These are phyloP conservation scores for Pammene fasciana DNA, from an alignment of 2,888 invertebrate species.

Conservation along the genomic window DNA sequence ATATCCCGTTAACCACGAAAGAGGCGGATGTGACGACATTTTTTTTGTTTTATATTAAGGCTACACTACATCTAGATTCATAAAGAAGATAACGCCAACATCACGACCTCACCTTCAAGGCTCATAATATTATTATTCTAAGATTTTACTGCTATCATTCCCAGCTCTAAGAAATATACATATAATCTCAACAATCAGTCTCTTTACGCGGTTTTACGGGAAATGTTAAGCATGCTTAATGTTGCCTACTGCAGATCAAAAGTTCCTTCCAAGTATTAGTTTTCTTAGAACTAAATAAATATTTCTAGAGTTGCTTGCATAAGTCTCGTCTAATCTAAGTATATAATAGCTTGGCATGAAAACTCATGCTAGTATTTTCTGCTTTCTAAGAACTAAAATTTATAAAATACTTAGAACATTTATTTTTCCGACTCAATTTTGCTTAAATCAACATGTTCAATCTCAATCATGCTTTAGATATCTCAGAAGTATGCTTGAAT, in stretches of 20 bases:
- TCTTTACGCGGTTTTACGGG: no score
- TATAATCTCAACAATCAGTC: neutral
- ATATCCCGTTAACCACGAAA: constrained; percentile 1
- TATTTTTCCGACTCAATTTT: neutral
- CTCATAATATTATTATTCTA: neutral
- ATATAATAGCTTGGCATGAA: no score
- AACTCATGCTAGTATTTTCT: no score
- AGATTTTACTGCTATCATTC: neutral
- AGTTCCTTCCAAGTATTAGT: constrained; percentile 20
- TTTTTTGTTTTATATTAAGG: no score
- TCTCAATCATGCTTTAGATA: neutral
- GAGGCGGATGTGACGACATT: no score
- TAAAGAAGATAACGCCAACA: no score
- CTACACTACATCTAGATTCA: no score
- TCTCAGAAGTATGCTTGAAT: neutral
- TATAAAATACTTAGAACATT: no score
- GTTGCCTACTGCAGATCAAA: constrained; percentile 17
- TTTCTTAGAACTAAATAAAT: constrained; percentile 12
- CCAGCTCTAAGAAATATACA: neutral
- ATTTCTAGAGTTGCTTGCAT: constrained; percentile 17
- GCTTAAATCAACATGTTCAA: neutral
- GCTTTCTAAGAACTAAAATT: neutral
- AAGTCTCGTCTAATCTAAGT: neutral
- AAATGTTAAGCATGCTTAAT: neutral
- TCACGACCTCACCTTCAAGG: no score